Evolutionary conservation across 2,797 vertebrate genomes (phyloP).

Genomic region (Gymnocypris eckloni): DNA sequence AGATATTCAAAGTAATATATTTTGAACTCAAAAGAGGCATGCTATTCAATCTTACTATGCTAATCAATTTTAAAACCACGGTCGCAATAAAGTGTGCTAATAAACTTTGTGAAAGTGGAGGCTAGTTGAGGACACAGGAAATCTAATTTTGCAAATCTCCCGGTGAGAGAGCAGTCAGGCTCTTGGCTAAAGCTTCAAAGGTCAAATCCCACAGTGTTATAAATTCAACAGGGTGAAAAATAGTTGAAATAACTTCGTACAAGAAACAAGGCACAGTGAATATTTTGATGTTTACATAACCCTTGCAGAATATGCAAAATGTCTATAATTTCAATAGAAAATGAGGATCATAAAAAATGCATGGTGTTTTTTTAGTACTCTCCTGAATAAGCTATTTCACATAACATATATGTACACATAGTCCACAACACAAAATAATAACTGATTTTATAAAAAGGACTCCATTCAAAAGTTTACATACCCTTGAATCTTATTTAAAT

Average conservation of each 20-base stretch:
- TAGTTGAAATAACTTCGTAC: slow-evolving; percentile 41
- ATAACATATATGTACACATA: background rate
- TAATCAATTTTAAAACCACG: slow-evolving; percentile 22
- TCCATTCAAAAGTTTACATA: background rate
- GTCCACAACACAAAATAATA: background rate
- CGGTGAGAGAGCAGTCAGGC: slow-evolving; percentile 29
- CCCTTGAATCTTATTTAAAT: background rate
- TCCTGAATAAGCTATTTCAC: background rate
- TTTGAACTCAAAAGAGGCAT: slow-evolving; percentile 24
- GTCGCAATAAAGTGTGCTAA: slow-evolving; percentile 25
- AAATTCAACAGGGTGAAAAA: slow-evolving; percentile 41
- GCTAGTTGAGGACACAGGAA: slow-evolving; percentile 45
- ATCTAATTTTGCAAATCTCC: slow-evolving; percentile 42
- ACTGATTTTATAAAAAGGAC: background rate
- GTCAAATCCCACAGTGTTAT: slow-evolving; percentile 51
- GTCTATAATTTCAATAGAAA: background rate
- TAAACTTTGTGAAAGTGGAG: slow-evolving; percentile 42
- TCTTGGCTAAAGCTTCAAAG: slow-evolving; percentile 44
- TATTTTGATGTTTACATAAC: background rate
- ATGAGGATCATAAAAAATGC: background rate
- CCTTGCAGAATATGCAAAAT: background rate
- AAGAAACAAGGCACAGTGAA: slow-evolving; percentile 18
- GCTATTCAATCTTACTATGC: slow-evolving; percentile 16
- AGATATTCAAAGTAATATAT: slow-evolving; percentile 10
- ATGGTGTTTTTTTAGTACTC: no score